These are phyloP conservation scores for Pangasius mekongensis DNA, from an alignment of 2,797 vertebrate species.

Conservation along the genomic window DNA sequence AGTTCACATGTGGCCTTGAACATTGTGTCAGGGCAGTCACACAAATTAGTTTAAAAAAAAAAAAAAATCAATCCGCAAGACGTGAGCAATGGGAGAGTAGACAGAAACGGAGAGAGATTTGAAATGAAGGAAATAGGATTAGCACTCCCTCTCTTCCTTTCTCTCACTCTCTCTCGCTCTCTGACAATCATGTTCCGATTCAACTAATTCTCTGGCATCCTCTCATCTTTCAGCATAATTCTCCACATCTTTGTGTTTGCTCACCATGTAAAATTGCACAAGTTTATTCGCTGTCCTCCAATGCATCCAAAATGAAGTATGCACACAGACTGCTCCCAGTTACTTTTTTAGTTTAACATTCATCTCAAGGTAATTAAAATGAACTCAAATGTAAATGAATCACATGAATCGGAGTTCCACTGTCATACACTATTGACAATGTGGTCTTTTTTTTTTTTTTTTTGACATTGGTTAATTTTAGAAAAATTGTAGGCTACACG, in stretches of 20 bases:
- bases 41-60: constrained; percentile 34
- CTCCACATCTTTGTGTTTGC: constrained; percentile 28
- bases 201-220: constrained; percentile 51
- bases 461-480: neutral
- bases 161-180: neutral
- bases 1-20: constrained; percentile 44
- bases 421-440: neutral
- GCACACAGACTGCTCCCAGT: neutral
- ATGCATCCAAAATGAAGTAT: constrained; percentile 17
- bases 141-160: constrained; percentile 19
- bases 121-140: constrained; percentile 52
- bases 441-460: no score
- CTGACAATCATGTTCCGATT: constrained; percentile 49
- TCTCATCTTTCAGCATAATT: constrained; percentile 37
- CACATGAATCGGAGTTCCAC: neutral
- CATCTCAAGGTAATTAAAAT: neutral
- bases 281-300: constrained; percentile 26
- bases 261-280: constrained; percentile 36
- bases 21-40: constrained; percentile 44
- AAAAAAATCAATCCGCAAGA: constrained; percentile 38
- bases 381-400: neutral
- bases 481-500: neutral
- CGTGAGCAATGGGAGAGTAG: constrained; percentile 13
- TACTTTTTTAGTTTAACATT: neutral
- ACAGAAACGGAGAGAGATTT: constrained; percentile 40